phyloP scores from a whole-genome alignment of 2,888 invertebrate species.

The Boloria euphrosyne region DNA sequence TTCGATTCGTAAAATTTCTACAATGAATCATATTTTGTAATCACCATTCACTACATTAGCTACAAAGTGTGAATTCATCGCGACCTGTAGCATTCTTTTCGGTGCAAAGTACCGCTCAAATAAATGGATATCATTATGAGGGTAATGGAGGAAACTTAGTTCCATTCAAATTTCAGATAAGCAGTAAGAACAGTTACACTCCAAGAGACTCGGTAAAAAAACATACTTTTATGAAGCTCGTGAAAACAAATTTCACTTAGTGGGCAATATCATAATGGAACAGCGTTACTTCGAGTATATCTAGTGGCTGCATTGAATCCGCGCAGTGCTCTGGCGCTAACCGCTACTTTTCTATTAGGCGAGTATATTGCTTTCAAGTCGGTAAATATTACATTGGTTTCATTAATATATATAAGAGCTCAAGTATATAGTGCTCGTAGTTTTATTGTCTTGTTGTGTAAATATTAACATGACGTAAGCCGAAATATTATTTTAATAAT shows the following conservation, averaged over 20 bases:
- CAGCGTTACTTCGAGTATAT: slow-evolving; percentile 59
- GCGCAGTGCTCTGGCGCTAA: slow-evolving; percentile 57
- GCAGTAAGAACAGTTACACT: slow-evolving; percentile 50
- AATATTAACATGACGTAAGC: not conserved
- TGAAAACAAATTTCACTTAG: slow-evolving; percentile 76
- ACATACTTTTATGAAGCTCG: slow-evolving; percentile 60
- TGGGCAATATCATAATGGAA: slow-evolving; percentile 80
- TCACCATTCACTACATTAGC: not conserved
- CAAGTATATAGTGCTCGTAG: not conserved
- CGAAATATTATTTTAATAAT: not conserved
- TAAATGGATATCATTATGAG: slow-evolving; percentile 38
- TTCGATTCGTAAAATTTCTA: slow-evolving; percentile 2
- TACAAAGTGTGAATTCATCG: slow-evolving; percentile 22
- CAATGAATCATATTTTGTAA: not conserved
- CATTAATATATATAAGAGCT: not conserved
- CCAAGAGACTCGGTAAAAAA: slow-evolving; percentile 59
- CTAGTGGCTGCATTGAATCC: slow-evolving; percentile 61
- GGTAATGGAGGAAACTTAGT: slow-evolving; percentile 39
- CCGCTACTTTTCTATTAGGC: slow-evolving; percentile 62
- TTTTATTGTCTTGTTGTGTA: not conserved
- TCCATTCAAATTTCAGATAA: slow-evolving; percentile 41
- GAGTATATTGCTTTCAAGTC: slow-evolving; percentile 39
- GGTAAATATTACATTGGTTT: slow-evolving; percentile 10
- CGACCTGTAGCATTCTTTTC: slow-evolving; percentile 37
- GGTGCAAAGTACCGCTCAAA: slow-evolving; percentile 31